A percentile compares a stretch with the other conserved stretches of the same genome.
Evolutionary conservation across 2,888 invertebrate genomes (phyloP).

Genomic region (Nysson spinosus): DNA sequence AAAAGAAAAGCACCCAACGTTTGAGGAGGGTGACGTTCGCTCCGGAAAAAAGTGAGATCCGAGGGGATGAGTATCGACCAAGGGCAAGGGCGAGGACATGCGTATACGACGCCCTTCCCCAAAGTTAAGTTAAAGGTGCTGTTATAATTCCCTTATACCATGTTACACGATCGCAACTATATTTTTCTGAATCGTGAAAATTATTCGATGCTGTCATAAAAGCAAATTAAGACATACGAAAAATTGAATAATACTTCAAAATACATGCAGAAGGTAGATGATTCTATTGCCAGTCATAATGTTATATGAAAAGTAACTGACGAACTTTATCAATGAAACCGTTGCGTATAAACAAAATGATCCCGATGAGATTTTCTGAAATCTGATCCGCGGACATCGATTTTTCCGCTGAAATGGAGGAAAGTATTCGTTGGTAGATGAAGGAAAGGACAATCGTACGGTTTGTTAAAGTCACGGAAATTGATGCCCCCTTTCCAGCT

Average conservation of each 20-base stretch:
- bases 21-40: constrained; percentile 41
- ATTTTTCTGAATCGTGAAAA: no score
- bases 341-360: no score
- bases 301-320: no score
- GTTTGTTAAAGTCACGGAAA: constrained; percentile 37
- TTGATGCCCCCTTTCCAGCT: constrained; percentile 40
- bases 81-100: constrained; percentile 73
- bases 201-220: no score
- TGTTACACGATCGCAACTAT: no score
- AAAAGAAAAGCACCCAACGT: constrained; percentile 32
- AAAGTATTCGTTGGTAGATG: not conserved
- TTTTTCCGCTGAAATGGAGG: not conserved
- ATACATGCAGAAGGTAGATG: no score
- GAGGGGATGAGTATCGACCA: constrained; percentile 73
- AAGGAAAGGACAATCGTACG: constrained; percentile 8
- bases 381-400: not conserved
- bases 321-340: no score
- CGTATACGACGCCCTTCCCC: constrained; percentile 45
- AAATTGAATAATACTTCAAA: no score
- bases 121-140: constrained; percentile 15
- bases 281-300: no score
- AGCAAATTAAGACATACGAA: no score
- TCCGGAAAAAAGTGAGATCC: constrained; percentile 45
- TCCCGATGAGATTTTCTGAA: not conserved
- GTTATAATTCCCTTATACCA: no score